phyloP scores from a whole-genome alignment of 2,888 invertebrate species.

The Pedicia rivosa region DNA sequence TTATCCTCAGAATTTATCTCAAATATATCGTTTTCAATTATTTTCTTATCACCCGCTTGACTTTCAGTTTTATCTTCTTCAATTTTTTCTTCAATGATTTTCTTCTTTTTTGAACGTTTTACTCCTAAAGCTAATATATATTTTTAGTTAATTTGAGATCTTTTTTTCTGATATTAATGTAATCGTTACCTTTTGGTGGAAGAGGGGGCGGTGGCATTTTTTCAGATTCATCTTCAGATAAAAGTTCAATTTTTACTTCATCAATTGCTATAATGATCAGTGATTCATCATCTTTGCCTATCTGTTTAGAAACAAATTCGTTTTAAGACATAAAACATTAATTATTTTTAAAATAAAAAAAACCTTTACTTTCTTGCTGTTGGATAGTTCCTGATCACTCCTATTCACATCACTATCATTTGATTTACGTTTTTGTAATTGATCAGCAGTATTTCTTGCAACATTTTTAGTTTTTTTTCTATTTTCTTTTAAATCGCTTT shows the following conservation, averaged over 20 bases:
- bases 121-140: too few species aligned
- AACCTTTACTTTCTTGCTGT: neutral
- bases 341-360: too few species aligned
- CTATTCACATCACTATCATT: neutral
- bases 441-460: neutral
- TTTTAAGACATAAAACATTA: too few species aligned
- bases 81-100: neutral
- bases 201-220: neutral
- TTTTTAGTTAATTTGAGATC: too few species aligned
- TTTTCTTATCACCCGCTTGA: too few species aligned
- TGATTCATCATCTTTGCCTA: too few species aligned
- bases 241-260: neutral
- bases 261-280: neutral
- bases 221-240: neutral
- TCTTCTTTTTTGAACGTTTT: neutral
- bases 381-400: neutral
- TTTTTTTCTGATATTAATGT: too few species aligned
- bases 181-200: too few species aligned
- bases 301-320: too few species aligned
- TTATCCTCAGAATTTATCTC: too few species aligned
- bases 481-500: too few species aligned
- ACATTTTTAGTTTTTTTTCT: neutral
- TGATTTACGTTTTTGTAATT: neutral
- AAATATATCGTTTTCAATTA: too few species aligned
- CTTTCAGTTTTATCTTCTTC: neutral